phyloP scores from a whole-genome alignment of 2,888 invertebrate genomes.

The Notocelia uddmanniana region DNA sequence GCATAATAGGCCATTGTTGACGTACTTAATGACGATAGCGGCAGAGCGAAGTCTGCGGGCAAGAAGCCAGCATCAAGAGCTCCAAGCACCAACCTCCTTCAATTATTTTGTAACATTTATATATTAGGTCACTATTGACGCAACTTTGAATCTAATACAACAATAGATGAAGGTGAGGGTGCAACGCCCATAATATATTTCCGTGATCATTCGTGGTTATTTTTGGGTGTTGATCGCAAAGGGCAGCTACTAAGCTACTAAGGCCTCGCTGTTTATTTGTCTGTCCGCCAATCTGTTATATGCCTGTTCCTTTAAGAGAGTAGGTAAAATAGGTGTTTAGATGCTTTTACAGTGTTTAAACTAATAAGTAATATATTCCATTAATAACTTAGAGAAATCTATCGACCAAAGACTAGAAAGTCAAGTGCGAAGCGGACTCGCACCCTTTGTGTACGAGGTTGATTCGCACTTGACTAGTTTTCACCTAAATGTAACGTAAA shows the following conservation, averaged over 20 bases:
- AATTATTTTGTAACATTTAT: background rate
- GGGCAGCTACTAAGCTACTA: no score
- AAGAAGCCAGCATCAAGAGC: conserved; percentile 19
- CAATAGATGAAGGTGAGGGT: background rate
- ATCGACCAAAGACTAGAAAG: no score
- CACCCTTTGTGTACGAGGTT: no score
- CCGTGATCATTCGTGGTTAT: background rate
- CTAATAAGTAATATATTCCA: no score
- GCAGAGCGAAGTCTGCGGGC: conserved; percentile 21
- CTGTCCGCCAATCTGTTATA: background rate
- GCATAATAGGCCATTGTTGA: conserved; percentile 25
- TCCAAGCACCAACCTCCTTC: conserved; percentile 4
- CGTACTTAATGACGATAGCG: conserved; percentile 8
- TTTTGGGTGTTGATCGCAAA: background rate
- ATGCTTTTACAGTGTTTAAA: no score
- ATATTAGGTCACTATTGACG: conserved; percentile 1
- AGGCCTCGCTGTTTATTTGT: background rate
- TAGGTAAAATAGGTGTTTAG: background rate
- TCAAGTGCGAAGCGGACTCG: no score
- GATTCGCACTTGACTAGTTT: background rate
- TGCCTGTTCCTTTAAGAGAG: no score
- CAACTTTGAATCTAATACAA: background rate
- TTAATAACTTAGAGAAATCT: no score
- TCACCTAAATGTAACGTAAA: background rate
- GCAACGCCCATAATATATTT: background rate